A percentile compares a stretch with the other conserved stretches of the same genome.
Evolutionary conservation across 1,140 invertebrate genomes (phyloP).

Genomic region (Pogonognathellus flavescens): DNA sequence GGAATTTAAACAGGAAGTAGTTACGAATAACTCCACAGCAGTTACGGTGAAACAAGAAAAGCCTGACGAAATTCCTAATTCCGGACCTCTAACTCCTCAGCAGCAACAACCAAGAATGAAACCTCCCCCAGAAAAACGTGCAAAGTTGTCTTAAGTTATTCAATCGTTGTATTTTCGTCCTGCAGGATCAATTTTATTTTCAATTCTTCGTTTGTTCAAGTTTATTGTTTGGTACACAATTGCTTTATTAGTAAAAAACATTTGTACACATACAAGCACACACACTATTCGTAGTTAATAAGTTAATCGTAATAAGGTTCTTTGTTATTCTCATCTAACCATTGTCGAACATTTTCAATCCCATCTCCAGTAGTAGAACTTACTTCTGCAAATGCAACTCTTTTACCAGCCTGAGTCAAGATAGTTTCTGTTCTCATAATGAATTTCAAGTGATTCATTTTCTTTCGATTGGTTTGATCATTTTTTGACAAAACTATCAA

Average conservation of each 20-base stretch:
- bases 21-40: neutral
- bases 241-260: neutral
- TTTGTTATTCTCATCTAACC: conserved; percentile 69
- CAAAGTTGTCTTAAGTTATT: conserved; percentile 72
- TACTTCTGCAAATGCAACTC: conserved; percentile 77
- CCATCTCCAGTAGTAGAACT: conserved; percentile 81
- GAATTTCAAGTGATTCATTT: conserved; percentile 84
- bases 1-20: neutral
- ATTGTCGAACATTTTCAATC: conserved; percentile 76
- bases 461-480: conserved; percentile 85
- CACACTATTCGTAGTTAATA: too few relatives aligned
- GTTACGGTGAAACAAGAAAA: conserved; percentile 21
- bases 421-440: conserved; percentile 78
- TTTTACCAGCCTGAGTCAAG: conserved; percentile 73
- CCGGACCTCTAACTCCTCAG: conserved; percentile 16
- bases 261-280: conserved; percentile 11
- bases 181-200: too few relatives aligned
- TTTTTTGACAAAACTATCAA: conserved; percentile 83
- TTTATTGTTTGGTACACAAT: too few relatives aligned
- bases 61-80: conserved; percentile 15
- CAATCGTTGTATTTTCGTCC: too few relatives aligned
- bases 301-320: neutral
- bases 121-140: conserved; percentile 89
- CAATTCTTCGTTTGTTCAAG: too few relatives aligned
- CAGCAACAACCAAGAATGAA: conserved; percentile 74